Percentiles rank a stretch among this genome's conserved stretches.
These are phyloP conservation scores for Oryctolagus cuniculus DNA, from an alignment of 2,113 vertebrate species.

Conservation along the genomic window mOryCun1.1 NC_091435.1:39504001-39504500, in stretches of 20 bases:
- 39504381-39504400: neutral
- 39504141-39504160: neutral
- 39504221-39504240: neutral
- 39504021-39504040: neutral
- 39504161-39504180: neutral
- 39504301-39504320: neutral
- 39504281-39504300: neutral
- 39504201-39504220: neutral
- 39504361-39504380: neutral
- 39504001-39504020: neutral
- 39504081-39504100: neutral
- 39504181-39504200: neutral
- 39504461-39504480: neutral
- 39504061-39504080: neutral
- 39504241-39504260: neutral
- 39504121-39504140: neutral
- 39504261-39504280: neutral
- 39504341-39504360: neutral
- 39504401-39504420: neutral
- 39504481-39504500: neutral
- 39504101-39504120: conserved; percentile 18
- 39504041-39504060: neutral
- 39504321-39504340: neutral
- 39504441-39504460: neutral
- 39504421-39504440: neutral